These are phyloP conservation scores for Meteorus sp. DNA, from an alignment of 1,140 invertebrate genomes.

Conservation along the genomic window DNA sequence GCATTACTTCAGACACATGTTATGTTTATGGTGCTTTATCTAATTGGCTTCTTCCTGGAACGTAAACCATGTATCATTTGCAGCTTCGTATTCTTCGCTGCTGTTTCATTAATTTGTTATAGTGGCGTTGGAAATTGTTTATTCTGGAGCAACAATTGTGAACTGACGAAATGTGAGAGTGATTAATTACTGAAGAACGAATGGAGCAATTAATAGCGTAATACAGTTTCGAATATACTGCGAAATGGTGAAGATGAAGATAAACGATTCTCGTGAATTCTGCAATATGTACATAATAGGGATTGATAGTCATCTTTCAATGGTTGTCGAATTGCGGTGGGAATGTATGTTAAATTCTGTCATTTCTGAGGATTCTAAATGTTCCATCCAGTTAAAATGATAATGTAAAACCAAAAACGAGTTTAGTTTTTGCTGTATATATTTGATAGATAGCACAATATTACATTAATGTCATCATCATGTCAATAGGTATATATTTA, in stretches of 20 bases:
- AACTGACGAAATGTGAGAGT: slow-evolving; percentile 42
- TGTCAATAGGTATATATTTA: no score
- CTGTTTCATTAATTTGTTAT: slow-evolving; percentile 93
- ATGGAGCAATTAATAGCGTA: background rate
- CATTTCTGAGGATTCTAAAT: no score
- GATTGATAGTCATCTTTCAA: background rate
- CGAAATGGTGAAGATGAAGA: background rate
- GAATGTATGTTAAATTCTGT: no score
- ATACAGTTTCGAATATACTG: background rate
- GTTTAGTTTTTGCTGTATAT: no score
- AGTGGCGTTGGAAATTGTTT: slow-evolving; percentile 93
- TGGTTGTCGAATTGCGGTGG: background rate
- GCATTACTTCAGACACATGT: slow-evolving; percentile 93
- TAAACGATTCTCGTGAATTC: background rate
- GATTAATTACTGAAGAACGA: background rate
- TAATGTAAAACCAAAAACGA: no score
- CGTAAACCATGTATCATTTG: slow-evolving; percentile 96
- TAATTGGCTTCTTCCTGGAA: slow-evolving; percentile 92
- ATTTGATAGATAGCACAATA: no score
- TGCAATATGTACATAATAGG: slow-evolving; percentile 5
- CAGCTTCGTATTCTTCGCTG: slow-evolving; percentile 87
- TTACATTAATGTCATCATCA: no score
- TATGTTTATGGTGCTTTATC: slow-evolving; percentile 93
- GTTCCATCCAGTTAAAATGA: no score
- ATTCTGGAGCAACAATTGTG: slow-evolving; percentile 83